A percentile compares a stretch with the other conserved stretches of the same genome.
These are phyloP conservation scores for Eupeodes luniger DNA, from an alignment of 2,888 invertebrate species.

Conservation along the genomic window DNA sequence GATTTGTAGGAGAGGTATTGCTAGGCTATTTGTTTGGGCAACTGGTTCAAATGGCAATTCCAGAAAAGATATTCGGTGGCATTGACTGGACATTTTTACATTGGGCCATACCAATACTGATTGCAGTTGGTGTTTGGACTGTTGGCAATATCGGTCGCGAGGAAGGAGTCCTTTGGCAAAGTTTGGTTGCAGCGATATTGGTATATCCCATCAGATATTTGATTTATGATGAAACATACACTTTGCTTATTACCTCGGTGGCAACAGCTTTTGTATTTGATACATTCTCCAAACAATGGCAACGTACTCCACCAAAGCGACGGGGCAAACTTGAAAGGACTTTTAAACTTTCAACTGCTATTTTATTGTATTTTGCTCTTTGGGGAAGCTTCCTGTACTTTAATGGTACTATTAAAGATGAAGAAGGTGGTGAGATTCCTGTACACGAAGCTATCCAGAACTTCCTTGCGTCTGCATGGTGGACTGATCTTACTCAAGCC, in stretches of 20 bases:
- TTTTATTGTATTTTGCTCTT: constrained; percentile 88
- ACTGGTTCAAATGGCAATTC: constrained; percentile 90
- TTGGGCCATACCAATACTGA: constrained; percentile 89
- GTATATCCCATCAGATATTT: constrained; percentile 89
- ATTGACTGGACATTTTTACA: constrained; percentile 90
- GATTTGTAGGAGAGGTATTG: constrained; percentile 91
- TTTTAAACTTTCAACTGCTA: constrained; percentile 86
- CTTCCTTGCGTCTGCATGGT: constrained; percentile 95
- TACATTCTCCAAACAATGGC: constrained; percentile 91
- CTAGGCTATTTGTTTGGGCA: constrained; percentile 93
- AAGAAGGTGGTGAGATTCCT: constrained; percentile 94
- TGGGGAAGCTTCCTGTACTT: constrained; percentile 94
- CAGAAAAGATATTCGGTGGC: constrained; percentile 89
- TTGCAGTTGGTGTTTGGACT: constrained; percentile 93
- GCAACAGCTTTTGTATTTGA: constrained; percentile 90
- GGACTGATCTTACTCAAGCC: constrained; percentile 91
- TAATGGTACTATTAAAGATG: constrained; percentile 93
- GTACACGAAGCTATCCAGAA: constrained; percentile 94
- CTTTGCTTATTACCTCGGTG: constrained; percentile 88
- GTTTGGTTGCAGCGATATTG: constrained; percentile 88
- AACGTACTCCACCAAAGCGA: constrained; percentile 86
- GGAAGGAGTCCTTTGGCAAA: constrained; percentile 89
- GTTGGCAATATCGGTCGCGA: constrained; percentile 96
- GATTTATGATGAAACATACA: constrained; percentile 90
- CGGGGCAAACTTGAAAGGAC: constrained; percentile 85